phyloP scores from a whole-genome alignment of 1,140 invertebrate species.

The Phymastichus coffea region DNA sequence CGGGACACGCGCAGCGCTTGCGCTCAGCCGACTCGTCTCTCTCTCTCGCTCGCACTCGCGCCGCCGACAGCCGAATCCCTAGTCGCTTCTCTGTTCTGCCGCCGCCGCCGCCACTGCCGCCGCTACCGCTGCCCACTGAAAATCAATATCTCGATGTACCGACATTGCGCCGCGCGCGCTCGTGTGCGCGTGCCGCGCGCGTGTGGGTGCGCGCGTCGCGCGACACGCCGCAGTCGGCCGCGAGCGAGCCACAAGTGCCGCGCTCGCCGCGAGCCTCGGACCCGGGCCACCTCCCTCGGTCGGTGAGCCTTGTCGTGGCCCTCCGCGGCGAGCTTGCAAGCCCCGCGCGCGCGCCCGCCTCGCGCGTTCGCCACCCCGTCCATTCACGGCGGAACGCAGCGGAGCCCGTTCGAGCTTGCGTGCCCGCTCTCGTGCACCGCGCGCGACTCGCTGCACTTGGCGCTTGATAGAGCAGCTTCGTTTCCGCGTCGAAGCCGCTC shows the following conservation, averaged over 20 bases:
- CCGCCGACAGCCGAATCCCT: not conserved
- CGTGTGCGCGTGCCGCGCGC: too few species aligned
- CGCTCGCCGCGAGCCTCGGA: not conserved
- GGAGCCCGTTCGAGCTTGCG: not conserved
- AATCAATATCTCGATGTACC: not conserved
- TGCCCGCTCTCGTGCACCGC: not conserved
- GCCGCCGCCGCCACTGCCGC: not conserved
- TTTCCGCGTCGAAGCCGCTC: too few species aligned
- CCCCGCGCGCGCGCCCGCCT: not conserved
- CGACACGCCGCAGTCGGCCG: not conserved
- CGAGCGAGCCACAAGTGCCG: not conserved
- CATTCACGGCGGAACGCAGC: not conserved
- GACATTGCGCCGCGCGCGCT: too few species aligned
- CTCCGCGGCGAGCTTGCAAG: too few species aligned
- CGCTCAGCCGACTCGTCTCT: constrained; percentile 37
- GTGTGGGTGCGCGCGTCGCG: too few species aligned
- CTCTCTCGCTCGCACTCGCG: not conserved
- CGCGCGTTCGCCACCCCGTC: not conserved
- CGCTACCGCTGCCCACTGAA: not conserved
- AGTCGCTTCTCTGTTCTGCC: not conserved
- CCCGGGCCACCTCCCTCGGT: too few species aligned
- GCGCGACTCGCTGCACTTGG: too few species aligned
- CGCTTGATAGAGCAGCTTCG: too few species aligned
- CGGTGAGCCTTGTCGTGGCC: too few species aligned
- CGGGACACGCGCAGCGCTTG: constrained; percentile 41